These are phyloP conservation scores for Cylloceria caligata DNA, from an alignment of 2,888 invertebrate species.

Conservation along the genomic window DNA sequence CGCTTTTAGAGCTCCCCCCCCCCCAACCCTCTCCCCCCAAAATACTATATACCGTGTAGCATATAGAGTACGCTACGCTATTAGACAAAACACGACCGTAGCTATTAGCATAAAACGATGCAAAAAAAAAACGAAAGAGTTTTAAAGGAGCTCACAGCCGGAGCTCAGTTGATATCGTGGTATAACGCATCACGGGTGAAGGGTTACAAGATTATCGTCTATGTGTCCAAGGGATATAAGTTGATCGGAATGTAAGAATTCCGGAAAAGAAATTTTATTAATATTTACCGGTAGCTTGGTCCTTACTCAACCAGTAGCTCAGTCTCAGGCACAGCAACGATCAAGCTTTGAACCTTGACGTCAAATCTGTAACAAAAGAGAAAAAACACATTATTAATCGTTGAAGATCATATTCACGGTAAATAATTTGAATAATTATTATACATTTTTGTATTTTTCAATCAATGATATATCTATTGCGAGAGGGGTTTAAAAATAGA, in stretches of 20 bases:
- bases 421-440: too few species aligned
- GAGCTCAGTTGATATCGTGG: slow-evolving; percentile 61
- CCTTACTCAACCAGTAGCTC: slow-evolving; percentile 53
- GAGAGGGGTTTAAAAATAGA: too few species aligned
- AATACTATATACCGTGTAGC: slow-evolving; percentile 45
- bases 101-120: slow-evolving; percentile 63
- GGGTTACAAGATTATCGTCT: slow-evolving; percentile 54
- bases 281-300: slow-evolving; percentile 56
- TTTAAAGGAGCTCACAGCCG: slow-evolving; percentile 47
- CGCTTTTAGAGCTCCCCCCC: slow-evolving; percentile 71
- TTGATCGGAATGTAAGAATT: slow-evolving; percentile 8
- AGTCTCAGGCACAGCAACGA: background rate
- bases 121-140: slow-evolving; percentile 32
- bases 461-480: background rate
- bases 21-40: too few species aligned
- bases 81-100: slow-evolving; percentile 40
- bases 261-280: slow-evolving; percentile 36
- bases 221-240: background rate
- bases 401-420: background rate
- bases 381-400: slow-evolving; percentile 20
- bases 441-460: background rate
- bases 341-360: background rate
- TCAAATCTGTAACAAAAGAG: slow-evolving; percentile 54
- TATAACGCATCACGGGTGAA: slow-evolving; percentile 52
- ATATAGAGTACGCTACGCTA: slow-evolving; percentile 21